phyloP scores from a whole-genome alignment of 2,888 invertebrate species.

The Cosmia trapezina region DNA sequence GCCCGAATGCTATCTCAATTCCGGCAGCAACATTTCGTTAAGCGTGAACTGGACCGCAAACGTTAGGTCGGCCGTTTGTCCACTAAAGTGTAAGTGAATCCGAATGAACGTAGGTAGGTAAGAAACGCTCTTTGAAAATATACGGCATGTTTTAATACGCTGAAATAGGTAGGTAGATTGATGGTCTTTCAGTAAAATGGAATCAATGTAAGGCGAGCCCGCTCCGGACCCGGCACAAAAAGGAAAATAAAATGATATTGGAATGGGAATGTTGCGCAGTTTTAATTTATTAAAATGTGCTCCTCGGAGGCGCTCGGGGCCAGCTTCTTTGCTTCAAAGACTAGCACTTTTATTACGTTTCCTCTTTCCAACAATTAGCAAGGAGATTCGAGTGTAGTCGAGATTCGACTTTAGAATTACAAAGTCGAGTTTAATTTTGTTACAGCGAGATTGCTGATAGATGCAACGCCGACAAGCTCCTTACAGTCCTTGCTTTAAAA shows the following conservation, averaged over 20 bases:
- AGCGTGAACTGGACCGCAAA: conserved; percentile 68
- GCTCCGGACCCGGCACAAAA: conserved; percentile 74
- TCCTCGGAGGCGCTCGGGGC: conserved; percentile 79
- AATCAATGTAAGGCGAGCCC: conserved; percentile 80
- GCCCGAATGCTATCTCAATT: conserved; percentile 65
- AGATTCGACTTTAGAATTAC: conserved; percentile 84
- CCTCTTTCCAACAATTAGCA: conserved; percentile 88
- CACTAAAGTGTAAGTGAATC: conserved; percentile 64
- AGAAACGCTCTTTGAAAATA: conserved; percentile 64
- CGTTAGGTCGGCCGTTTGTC: conserved; percentile 61
- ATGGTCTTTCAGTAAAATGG: conserved; percentile 77
- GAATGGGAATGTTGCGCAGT: conserved; percentile 87
- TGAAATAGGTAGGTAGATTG: conserved; percentile 74
- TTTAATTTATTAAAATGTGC: conserved; percentile 90
- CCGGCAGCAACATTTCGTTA: conserved; percentile 62
- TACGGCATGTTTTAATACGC: conserved; percentile 71
- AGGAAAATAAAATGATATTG: conserved; percentile 86
- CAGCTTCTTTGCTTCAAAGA: conserved; percentile 87
- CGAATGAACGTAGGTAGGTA: conserved; percentile 56
- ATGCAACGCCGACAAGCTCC: conserved; percentile 81
- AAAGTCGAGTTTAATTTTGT: conserved; percentile 84
- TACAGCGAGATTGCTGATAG: conserved; percentile 83
- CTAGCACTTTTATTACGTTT: conserved; percentile 88
- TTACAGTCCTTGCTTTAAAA: conserved; percentile 75
- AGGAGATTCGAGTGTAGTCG: conserved; percentile 79